Conservation (phyloP, 2,888 invertebrate species). For the Tipula unca region DNA sequence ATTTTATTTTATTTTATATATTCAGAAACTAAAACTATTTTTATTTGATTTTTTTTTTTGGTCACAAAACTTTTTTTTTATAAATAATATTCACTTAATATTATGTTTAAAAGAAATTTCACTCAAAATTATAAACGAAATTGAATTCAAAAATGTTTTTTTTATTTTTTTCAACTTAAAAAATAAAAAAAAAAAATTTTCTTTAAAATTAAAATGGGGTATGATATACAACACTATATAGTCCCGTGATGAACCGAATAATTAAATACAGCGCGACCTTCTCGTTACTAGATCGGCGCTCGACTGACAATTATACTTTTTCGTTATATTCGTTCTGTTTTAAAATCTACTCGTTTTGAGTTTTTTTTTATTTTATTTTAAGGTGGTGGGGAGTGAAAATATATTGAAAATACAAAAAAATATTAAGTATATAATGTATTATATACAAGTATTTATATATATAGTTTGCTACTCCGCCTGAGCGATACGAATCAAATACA, state of each 20-base stretch:
- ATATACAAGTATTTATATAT: not conserved
- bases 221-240: not conserved
- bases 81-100: slow-evolving; percentile 9
- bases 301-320: slow-evolving; percentile 34
- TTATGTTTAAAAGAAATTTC: not conserved
- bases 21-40: not conserved
- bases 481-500: not conserved
- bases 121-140: not conserved
- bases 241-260: slow-evolving; percentile 27
- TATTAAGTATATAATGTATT: not conserved
- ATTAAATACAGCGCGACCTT: slow-evolving; percentile 35
- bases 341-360: slow-evolving; percentile 3
- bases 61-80: not conserved
- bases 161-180: not conserved
- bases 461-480: not conserved
- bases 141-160: not conserved
- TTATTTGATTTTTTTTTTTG: not conserved
- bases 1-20: not conserved
- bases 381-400: slow-evolving; percentile 17
- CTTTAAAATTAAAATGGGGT: not conserved
- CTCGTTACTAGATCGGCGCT: slow-evolving; percentile 41
- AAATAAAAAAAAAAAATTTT: slow-evolving; percentile 9
- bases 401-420: not conserved
- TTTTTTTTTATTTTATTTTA: not conserved
- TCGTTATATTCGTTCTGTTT: slow-evolving; percentile 15